A percentile compares a stretch with the other conserved stretches of the same genome.
Evolutionary conservation across 2,797 vertebrate species (phyloP).

Genomic region (Mormyrops boulengeri): DNA sequence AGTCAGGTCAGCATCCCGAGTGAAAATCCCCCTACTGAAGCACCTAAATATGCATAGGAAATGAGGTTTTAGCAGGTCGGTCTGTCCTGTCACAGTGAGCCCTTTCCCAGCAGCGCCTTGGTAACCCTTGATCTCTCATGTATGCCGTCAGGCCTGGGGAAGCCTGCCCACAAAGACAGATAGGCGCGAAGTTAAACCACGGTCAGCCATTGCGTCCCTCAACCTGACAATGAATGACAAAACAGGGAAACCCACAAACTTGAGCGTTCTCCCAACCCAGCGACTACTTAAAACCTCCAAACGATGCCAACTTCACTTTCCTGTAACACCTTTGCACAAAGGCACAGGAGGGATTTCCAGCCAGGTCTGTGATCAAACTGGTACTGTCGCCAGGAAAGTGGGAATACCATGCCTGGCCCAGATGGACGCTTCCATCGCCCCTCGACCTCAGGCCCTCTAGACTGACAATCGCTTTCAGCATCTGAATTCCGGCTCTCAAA

Average conservation of each 20-base stretch:
- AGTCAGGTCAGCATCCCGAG: slow-evolving; percentile 61
- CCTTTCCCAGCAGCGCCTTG: slow-evolving; percentile 68
- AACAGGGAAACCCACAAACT: neutral
- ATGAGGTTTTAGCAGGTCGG: slow-evolving; percentile 65
- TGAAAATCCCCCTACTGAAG: slow-evolving; percentile 60
- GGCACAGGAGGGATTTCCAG: neutral
- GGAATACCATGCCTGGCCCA: neutral
- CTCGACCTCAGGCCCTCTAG: neutral
- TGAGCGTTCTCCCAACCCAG: neutral
- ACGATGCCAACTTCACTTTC: neutral
- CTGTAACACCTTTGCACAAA: neutral
- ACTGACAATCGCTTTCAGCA: neutral
- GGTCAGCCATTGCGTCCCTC: slow-evolving; percentile 66
- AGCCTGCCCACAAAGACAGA: slow-evolving; percentile 47
- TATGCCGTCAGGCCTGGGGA: slow-evolving; percentile 52
- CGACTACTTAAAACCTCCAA: neutral
- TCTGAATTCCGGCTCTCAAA: neutral
- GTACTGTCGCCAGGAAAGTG: neutral
- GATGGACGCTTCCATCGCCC: neutral
- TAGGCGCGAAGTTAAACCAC: slow-evolving; percentile 64
- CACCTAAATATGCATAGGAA: slow-evolving; percentile 69
- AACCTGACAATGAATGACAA: slow-evolving; percentile 55
- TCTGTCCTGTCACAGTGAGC: slow-evolving; percentile 57
- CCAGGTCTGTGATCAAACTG: neutral
- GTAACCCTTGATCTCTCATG: slow-evolving; percentile 82